phyloP scores from a whole-genome alignment of 1,140 invertebrate species.

The Drosophila sturtevanti region DNA sequence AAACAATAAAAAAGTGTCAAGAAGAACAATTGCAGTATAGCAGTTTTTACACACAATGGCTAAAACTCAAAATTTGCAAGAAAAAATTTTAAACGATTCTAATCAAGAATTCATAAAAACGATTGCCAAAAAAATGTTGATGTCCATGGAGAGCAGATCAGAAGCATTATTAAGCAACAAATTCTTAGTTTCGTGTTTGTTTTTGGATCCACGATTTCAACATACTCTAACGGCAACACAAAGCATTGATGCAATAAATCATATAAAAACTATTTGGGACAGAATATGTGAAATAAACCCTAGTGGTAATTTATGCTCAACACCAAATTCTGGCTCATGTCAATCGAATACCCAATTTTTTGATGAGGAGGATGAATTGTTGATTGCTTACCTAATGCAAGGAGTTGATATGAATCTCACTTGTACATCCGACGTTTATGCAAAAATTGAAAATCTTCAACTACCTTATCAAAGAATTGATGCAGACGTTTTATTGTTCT shows the following conservation, averaged over 20 bases:
- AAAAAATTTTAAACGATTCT: too few species aligned
- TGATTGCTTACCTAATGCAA: conserved; percentile 17
- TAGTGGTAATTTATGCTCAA: too few species aligned
- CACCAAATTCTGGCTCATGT: too few species aligned
- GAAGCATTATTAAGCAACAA: conserved; percentile 9
- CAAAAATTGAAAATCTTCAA: conserved; percentile 23
- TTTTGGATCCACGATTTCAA: conserved; percentile 21
- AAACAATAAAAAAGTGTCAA: conserved; percentile 3
- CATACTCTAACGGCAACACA: conserved; percentile 11
- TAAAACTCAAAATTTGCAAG: conserved; percentile 1
- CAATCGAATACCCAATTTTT: too few species aligned
- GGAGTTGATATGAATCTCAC: conserved; percentile 17
- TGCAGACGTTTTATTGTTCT: conserved; percentile 27
- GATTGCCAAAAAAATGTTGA: background rate
- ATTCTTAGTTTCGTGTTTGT: conserved; percentile 9
- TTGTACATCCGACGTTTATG: conserved; percentile 11
- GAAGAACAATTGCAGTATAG: conserved; percentile 26
- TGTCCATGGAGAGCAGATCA: background rate
- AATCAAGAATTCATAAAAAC: too few species aligned
- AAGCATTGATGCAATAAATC: background rate
- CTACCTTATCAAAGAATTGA: conserved; percentile 20
- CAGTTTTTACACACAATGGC: conserved; percentile 34
- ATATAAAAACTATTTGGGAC: conserved; percentile 22
- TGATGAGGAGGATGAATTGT: background rate
- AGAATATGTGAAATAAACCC: conserved; percentile 9